Percentiles rank a stretch among this genome's conserved stretches.
Evolutionary conservation across 2,113 vertebrate genomes (phyloP).

Genomic region (Austrofundulus limnaeus): DNA sequence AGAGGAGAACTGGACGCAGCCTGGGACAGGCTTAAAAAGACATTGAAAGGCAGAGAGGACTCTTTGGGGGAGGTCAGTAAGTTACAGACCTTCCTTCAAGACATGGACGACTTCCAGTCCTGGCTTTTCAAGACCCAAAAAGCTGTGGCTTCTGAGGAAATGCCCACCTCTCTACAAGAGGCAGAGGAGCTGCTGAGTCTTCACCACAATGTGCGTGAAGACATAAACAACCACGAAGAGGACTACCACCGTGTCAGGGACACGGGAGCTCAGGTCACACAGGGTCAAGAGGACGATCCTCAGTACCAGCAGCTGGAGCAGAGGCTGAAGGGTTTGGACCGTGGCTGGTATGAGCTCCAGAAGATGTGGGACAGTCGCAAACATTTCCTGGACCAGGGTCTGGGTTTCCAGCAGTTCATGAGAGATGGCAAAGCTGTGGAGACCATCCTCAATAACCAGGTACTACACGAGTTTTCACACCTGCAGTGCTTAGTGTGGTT

Average conservation of each 20-base stretch:
- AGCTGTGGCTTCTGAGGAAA: constrained; percentile 87
- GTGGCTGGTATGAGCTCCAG: constrained; percentile 86
- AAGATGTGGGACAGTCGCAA: constrained; percentile 90
- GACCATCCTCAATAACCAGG: constrained; percentile 92
- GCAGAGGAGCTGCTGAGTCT: constrained; percentile 86
- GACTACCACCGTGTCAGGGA: constrained; percentile 79
- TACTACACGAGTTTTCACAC: constrained; percentile 47
- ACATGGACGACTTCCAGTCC: constrained; percentile 92
- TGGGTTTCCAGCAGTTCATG: constrained; percentile 91
- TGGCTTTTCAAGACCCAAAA: constrained; percentile 93
- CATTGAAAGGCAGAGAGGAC: constrained; percentile 82
- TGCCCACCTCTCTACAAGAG: constrained; percentile 83
- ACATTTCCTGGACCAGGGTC: constrained; percentile 83
- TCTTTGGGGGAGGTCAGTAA: constrained; percentile 92
- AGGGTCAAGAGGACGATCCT: constrained; percentile 84
- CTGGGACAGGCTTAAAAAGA: constrained; percentile 85
- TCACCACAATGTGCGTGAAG: constrained; percentile 80
- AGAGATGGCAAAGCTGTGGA: constrained; percentile 89
- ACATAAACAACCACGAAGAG: constrained; percentile 81
- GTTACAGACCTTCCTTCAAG: constrained; percentile 92
- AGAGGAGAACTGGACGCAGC: constrained; percentile 67
- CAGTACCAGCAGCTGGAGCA: constrained; percentile 89
- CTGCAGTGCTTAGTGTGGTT: no score
- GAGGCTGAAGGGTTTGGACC: constrained; percentile 83
- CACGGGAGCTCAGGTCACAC: constrained; percentile 79